phyloP scores from a whole-genome alignment of 2,888 invertebrate genomes.

The Hartigia nigra region DNA sequence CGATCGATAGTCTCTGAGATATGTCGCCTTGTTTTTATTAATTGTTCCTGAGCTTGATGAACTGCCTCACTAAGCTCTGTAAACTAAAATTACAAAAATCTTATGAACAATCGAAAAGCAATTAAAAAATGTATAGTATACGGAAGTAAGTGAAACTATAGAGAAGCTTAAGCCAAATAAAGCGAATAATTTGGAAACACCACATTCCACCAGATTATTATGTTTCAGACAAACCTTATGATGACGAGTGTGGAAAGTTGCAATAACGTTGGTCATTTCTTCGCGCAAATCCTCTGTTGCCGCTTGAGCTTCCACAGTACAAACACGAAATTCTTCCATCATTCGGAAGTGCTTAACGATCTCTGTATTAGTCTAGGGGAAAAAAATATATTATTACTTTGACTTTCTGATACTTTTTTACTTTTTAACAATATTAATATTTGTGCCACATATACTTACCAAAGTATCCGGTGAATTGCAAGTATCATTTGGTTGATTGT shows the following conservation, averaged over 20 bases:
- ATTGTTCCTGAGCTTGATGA: constrained; percentile 44
- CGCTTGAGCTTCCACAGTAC: constrained; percentile 59
- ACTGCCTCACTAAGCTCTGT: constrained; percentile 45
- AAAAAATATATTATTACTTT: not conserved
- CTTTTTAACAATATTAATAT: not conserved
- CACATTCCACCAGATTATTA: not conserved
- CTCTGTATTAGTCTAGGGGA: constrained; percentile 8
- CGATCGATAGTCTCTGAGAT: constrained; percentile 44
- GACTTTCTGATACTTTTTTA: not conserved
- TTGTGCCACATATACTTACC: not conserved
- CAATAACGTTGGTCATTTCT: constrained; percentile 49
- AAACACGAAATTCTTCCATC: constrained; percentile 60
- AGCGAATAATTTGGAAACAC: not conserved
- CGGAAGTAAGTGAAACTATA: not conserved
- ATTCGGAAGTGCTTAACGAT: constrained; percentile 49
- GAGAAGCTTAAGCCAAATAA: not conserved
- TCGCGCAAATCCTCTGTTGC: constrained; percentile 59
- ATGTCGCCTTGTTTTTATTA: constrained; percentile 47
- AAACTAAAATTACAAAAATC: constrained; percentile 41
- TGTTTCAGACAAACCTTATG: constrained; percentile 43
- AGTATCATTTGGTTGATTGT: not conserved
- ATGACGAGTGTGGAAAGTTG: constrained; percentile 50
- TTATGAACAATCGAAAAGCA: not conserved
- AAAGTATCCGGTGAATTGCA: not conserved
- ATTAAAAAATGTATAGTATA: not conserved